Base-by-base conservation (phyloP, 1,140 invertebrate species). In the Theocolax elegans region DNA sequence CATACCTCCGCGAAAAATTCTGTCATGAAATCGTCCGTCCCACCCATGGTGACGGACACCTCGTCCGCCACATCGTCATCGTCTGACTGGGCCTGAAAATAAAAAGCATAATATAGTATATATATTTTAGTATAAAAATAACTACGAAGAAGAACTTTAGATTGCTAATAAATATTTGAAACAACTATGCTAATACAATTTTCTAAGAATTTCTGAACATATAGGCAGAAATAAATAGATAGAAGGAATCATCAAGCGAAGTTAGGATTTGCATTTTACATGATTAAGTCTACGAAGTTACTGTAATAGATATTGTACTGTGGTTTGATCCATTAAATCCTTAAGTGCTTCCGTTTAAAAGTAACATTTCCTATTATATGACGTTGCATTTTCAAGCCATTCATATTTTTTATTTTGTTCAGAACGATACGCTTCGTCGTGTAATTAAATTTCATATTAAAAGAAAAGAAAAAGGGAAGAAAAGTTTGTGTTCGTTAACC, bases 1-100 rank as follows among this genome's bases (percentile, higher is more conserved):
- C 88, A 89, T 86, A 96, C 95, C 91, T 98, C 96, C 85, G 93
- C 93, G 89, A 98, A 98, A 89, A 98, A 98, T 86, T 97, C 95
- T 83, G 97, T 95, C 95, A 98, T 97, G 88, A 96, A 97, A 78
- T 95, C 94, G 85, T 94, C 92, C 72, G 89, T 88, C 62, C 93
- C 93, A 86, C 96, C 94, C 81, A 96, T 92, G 81, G 92, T 94
- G 88, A 96, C 93, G 84, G 94, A 92, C 84, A 96, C 94, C 85
- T 96, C 95, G 85, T 96, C 95, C 71, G 93, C 91, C 76, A 93
- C 94, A 84, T 97, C 95, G 86, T 97, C 96, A 83, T 97, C 95
- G 85, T 97, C 95, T 87, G 94, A 96, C 89, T 97, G 95, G 84
- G 95, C 94, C 93, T 95, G 85, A 79, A 86, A 82, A 81, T 78